phyloP scores from a whole-genome alignment of 2,888 invertebrate species.

The Lochmaea crataegi region DNA sequence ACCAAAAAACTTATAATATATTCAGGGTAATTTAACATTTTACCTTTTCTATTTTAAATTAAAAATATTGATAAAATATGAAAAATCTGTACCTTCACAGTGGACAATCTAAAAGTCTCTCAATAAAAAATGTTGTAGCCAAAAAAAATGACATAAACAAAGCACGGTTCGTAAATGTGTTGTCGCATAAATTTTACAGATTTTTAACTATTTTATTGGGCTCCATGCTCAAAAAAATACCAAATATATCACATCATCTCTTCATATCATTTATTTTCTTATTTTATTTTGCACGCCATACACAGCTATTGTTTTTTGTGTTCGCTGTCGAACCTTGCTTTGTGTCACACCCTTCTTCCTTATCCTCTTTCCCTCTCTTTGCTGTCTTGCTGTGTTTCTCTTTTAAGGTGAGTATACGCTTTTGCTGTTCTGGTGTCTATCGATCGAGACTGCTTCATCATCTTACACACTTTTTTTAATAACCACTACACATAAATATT shows the following conservation, averaged over 20 bases:
- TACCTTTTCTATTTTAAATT: background rate
- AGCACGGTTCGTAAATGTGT: constrained; percentile 64
- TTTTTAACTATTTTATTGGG: constrained; percentile 61
- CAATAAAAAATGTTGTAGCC: constrained; percentile 40
- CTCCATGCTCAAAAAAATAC: constrained; percentile 61
- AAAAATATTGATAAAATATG: background rate
- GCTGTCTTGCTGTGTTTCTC: constrained; percentile 13
- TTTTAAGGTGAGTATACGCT: constrained; percentile 55
- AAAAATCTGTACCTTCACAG: background rate
- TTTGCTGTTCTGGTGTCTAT: constrained; percentile 41
- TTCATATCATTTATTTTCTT: constrained; percentile 50
- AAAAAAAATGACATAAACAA: constrained; percentile 53
- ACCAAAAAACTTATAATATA: no score
- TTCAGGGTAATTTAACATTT: no score
- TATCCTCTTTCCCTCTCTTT: constrained; percentile 45
- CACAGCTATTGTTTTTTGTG: constrained; percentile 51
- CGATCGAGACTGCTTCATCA: background rate
- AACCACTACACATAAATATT: background rate
- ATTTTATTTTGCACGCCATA: constrained; percentile 52
- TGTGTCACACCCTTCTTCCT: constrained; percentile 58
- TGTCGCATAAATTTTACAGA: constrained; percentile 22
- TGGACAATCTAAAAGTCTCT: background rate
- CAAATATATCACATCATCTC: constrained; percentile 36
- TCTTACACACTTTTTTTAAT: background rate
- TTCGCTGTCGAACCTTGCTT: constrained; percentile 66